Evolutionary conservation across 2,888 invertebrate species (phyloP).

Genomic region (Chrysopilus asiliformis): DNA sequence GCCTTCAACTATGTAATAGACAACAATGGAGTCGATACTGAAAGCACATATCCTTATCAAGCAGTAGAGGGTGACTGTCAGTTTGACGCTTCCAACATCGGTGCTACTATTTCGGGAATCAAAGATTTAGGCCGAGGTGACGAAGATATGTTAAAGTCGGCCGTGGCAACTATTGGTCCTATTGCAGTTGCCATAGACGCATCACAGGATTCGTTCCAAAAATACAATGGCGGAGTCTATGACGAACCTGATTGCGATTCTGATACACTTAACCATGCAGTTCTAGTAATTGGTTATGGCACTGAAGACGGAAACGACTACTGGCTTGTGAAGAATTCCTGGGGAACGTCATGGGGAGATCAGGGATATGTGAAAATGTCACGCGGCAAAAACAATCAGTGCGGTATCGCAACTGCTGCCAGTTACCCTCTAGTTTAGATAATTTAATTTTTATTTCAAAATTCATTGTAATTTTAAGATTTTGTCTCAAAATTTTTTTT

Average conservation of each 20-base stretch:
- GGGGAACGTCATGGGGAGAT: constrained; percentile 13
- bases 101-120: constrained; percentile 61
- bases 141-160: constrained; percentile 53
- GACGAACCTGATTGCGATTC: no score
- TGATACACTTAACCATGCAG: constrained; percentile 57
- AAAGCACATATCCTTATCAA: constrained; percentile 66
- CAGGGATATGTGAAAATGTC: constrained; percentile 12
- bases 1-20: constrained; percentile 64
- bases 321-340: constrained; percentile 15
- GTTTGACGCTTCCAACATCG: constrained; percentile 47
- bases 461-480: no score
- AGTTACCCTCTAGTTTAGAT: constrained; percentile 25
- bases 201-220: constrained; percentile 65
- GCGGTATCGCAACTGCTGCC: constrained; percentile 10
- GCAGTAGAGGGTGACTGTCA: constrained; percentile 3
- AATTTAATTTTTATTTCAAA: no score
- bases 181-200: constrained; percentile 75
- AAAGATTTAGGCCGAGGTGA: constrained; percentile 53
- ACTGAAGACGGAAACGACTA: constrained; percentile 8
- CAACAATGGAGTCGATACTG: constrained; percentile 72
- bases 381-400: constrained; percentile 7
- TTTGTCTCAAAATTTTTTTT: no score
- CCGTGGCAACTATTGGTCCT: constrained; percentile 65
- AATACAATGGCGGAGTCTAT: constrained; percentile 62
- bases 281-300: constrained; percentile 11